These are phyloP conservation scores for Drosophila tani DNA, from an alignment of 1,140 invertebrate genomes.

Conservation along the genomic window DNA sequence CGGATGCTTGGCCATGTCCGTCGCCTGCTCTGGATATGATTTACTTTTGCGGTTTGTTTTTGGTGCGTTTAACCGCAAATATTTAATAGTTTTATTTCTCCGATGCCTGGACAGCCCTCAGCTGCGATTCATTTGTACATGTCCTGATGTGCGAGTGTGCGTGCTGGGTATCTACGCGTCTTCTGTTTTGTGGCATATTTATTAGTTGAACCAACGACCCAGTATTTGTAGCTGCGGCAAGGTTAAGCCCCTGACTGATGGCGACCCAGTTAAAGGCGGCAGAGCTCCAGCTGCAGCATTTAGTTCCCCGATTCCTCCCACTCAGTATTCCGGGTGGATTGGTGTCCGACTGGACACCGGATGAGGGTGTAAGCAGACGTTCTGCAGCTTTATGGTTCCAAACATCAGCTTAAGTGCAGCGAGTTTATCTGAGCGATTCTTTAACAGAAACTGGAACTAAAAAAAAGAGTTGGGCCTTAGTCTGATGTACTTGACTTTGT, in stretches of 20 bases:
- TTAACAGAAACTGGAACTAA: too few species aligned
- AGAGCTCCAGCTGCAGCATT: conserved; percentile 1
- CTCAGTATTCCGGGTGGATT: background rate
- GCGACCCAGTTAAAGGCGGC: conserved; percentile 47
- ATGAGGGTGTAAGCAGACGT: too few species aligned
- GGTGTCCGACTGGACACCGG: too few species aligned
- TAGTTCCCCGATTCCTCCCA: background rate
- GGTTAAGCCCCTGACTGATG: conserved; percentile 65
- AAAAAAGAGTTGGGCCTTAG: background rate
- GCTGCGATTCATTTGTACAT: conserved; percentile 80
- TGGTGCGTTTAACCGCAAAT: conserved; percentile 83
- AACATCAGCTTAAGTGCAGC: too few species aligned
- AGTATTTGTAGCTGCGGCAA: conserved; percentile 65
- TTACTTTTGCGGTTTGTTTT: conserved; percentile 82
- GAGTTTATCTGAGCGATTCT: too few species aligned
- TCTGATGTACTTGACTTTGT: background rate
- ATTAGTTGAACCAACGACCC: conserved; percentile 72
- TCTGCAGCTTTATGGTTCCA: too few species aligned
- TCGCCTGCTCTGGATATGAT: conserved; percentile 76
- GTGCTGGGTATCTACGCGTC: conserved; percentile 36
- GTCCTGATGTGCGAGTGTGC: conserved; percentile 32
- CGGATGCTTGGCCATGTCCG: conserved; percentile 63
- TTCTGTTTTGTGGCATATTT: conserved; percentile 74
- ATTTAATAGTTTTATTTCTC: conserved; percentile 82
- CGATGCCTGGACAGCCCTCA: conserved; percentile 50